These are phyloP conservation scores for Heliconius hermathena DNA, from an alignment of 1,140 invertebrate genomes.

Conservation along the genomic window DNA sequence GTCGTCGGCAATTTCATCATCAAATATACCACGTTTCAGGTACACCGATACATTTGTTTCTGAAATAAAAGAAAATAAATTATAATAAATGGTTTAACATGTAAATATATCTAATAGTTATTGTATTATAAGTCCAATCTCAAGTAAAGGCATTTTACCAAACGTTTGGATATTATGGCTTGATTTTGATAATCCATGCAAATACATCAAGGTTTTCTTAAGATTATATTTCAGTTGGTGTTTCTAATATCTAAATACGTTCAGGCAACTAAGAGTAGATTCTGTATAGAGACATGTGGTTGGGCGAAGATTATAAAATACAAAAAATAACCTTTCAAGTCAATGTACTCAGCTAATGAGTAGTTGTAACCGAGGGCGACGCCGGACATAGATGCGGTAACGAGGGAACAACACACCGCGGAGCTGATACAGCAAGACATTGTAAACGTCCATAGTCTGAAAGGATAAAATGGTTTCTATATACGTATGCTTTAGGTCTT, in stretches of 20 bases:
- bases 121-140: too few species aligned
- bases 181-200: too few species aligned
- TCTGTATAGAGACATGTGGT: too few species aligned
- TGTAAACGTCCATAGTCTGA: conserved; percentile 61
- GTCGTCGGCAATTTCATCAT: conserved; percentile 61
- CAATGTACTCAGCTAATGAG: conserved; percentile 68
- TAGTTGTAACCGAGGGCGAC: conserved; percentile 71
- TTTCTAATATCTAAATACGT: too few species aligned
- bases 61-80: conserved; percentile 41
- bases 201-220: too few species aligned
- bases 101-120: too few species aligned
- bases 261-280: too few species aligned
- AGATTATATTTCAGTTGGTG: too few species aligned
- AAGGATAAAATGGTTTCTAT: not conserved
- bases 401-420: conserved; percentile 53
- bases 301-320: not conserved
- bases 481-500: too few species aligned
- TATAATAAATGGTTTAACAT: too few species aligned
- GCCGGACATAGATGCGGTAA: conserved; percentile 59
- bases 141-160: too few species aligned
- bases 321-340: conserved; percentile 57
- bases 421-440: conserved; percentile 68
- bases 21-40: conserved; percentile 67
- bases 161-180: too few species aligned
- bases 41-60: conserved; percentile 69